These are phyloP conservation scores for Corbicula japonica DNA, from an alignment of 2,888 invertebrate genomes.

Conservation along the genomic window DNA sequence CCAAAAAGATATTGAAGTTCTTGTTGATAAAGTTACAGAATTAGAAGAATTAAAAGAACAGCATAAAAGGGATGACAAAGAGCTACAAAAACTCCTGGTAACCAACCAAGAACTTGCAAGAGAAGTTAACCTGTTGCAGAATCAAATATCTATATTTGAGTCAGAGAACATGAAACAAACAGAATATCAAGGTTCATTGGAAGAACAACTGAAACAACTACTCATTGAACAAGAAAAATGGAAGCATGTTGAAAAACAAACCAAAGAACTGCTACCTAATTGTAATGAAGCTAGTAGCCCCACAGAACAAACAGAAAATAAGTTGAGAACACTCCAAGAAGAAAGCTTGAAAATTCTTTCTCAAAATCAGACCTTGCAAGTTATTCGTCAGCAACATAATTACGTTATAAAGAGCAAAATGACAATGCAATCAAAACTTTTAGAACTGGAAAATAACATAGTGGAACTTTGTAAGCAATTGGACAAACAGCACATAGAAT, in stretches of 20 bases:
- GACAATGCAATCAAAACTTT: constrained; percentile 12
- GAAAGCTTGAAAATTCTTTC: constrained; percentile 15
- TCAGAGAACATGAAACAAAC: too few species aligned
- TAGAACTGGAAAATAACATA: constrained; percentile 6
- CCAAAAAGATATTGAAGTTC: constrained; percentile 19
- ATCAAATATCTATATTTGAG: background rate
- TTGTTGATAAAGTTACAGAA: constrained; percentile 10
- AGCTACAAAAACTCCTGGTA: too few species aligned
- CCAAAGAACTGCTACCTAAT: too few species aligned
- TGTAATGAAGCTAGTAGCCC: too few species aligned
- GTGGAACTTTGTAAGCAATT: constrained; percentile 20
- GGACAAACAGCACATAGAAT: background rate
- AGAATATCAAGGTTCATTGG: too few species aligned
- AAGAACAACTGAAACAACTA: too few species aligned
- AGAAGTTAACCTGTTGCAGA: too few species aligned
- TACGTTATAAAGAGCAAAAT: constrained; percentile 6
- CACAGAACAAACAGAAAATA: background rate
- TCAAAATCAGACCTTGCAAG: constrained; percentile 8
- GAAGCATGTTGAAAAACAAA: too few species aligned
- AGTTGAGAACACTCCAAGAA: background rate
- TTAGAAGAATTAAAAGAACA: constrained; percentile 4
- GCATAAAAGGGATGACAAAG: too few species aligned
- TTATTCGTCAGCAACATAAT: background rate
- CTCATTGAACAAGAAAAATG: too few species aligned
- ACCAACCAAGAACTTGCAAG: too few species aligned